These are phyloP conservation scores for Florisuga fusca DNA, from an alignment of 2,797 vertebrate genomes.

Conservation along the genomic window DNA sequence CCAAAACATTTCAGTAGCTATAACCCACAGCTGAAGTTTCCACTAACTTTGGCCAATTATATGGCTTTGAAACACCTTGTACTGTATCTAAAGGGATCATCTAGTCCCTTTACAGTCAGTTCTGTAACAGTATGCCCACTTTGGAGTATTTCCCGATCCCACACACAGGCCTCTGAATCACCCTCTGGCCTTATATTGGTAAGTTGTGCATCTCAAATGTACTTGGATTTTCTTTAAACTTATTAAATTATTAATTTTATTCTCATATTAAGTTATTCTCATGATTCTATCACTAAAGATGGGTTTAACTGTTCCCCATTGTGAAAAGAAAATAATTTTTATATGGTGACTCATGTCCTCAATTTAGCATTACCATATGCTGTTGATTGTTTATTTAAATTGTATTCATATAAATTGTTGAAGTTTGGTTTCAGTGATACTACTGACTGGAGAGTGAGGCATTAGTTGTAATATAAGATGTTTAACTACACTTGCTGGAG, in stretches of 20 bases:
- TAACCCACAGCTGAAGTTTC: not conserved
- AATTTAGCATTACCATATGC: not conserved
- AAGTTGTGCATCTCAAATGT: not conserved
- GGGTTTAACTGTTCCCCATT: not conserved
- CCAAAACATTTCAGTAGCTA: not conserved
- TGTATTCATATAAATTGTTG: not conserved
- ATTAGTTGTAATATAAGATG: not conserved
- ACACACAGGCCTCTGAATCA: not conserved
- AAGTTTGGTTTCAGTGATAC: not conserved
- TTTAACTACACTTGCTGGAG: not conserved
- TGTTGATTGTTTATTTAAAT: not conserved
- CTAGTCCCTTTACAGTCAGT: not conserved
- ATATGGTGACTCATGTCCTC: not conserved
- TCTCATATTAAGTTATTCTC: not conserved
- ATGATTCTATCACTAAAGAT: not conserved
- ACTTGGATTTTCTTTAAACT: not conserved
- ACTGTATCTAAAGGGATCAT: not conserved
- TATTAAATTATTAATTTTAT: too few species aligned
- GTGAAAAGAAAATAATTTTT: not conserved
- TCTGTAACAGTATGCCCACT: not conserved
- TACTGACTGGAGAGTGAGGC: not conserved
- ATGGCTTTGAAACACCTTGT: not conserved
- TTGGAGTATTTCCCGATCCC: not conserved
- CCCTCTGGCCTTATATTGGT: not conserved
- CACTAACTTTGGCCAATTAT: not conserved